These are phyloP conservation scores for Artemia sinica DNA, from an alignment of 2,888 invertebrate species.

Conservation along the genomic window DNA sequence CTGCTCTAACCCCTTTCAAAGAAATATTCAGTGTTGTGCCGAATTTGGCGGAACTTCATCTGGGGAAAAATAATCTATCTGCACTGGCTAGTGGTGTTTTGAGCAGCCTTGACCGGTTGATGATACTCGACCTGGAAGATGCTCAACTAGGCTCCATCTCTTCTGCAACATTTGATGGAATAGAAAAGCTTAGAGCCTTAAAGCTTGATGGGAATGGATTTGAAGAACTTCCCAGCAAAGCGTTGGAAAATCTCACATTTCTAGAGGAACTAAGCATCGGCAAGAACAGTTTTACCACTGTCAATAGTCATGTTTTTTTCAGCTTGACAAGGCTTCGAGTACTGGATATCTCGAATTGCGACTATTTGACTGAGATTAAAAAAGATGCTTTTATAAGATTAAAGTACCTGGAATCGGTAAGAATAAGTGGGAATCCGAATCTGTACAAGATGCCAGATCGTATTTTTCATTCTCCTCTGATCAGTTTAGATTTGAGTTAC, in stretches of 20 bases:
- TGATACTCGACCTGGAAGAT: conserved; percentile 58
- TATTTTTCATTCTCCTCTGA: conserved; percentile 16
- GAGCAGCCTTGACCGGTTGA: conserved; percentile 51
- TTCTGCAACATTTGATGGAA: conserved; percentile 52
- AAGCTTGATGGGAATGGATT: conserved; percentile 64
- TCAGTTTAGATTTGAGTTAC: conserved; percentile 35
- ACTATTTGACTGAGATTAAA: conserved; percentile 1
- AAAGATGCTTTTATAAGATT: conserved; percentile 14
- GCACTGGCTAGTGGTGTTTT: conserved; percentile 58
- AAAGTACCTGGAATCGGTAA: conserved; percentile 14
- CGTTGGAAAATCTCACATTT: conserved; percentile 46
- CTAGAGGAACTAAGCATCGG: conserved; percentile 64
- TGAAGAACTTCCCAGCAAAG: conserved; percentile 52
- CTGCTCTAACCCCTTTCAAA: conserved; percentile 20
- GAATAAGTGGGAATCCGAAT: not conserved
- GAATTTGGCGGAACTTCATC: conserved; percentile 61
- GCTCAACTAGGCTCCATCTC: conserved; percentile 54
- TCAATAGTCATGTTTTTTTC: conserved; percentile 55
- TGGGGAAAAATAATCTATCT: conserved; percentile 64
- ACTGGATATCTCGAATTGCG: not conserved
- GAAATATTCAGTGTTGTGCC: conserved; percentile 43
- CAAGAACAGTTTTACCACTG: conserved; percentile 54
- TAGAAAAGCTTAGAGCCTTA: conserved; percentile 43
- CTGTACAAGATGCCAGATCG: not conserved
- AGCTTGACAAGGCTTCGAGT: conserved; percentile 52